Conservation (phyloP, 2,888 invertebrate genomes). For the Callyntrura sp. region DNA sequence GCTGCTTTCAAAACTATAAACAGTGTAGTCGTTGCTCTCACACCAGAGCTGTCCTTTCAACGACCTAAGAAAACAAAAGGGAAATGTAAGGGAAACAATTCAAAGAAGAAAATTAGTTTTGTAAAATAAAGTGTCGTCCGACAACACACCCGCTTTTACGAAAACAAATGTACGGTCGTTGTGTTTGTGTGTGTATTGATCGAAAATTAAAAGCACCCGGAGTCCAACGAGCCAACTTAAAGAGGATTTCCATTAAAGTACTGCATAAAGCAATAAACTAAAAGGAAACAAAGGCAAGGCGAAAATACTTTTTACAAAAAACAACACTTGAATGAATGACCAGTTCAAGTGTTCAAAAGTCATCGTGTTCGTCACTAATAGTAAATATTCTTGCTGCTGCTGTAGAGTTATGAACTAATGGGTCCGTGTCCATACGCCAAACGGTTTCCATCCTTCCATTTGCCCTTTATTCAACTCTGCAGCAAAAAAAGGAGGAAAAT, state of each 20-base stretch:
- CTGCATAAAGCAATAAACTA: conserved; percentile 47
- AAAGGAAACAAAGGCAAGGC: conserved; percentile 33
- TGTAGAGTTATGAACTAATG: no score
- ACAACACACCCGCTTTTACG: neutral
- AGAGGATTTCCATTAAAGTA: conserved; percentile 37
- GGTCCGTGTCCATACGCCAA: neutral
- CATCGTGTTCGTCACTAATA: neutral
- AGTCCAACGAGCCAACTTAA: conserved; percentile 1
- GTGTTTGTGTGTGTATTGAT: conserved; percentile 20
- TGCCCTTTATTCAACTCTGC: neutral
- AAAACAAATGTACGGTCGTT: neutral
- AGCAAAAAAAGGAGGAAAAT: neutral
- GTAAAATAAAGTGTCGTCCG: conserved; percentile 40
- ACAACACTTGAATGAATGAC: conserved; percentile 71
- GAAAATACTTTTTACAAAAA: conserved; percentile 44
- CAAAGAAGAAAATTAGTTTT: conserved; percentile 60
- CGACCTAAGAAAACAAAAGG: conserved; percentile 62
- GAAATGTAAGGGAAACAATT: conserved; percentile 52
- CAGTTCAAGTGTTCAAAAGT: conserved; percentile 64
- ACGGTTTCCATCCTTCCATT: conserved; percentile 35
- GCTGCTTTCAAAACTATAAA: conserved; percentile 57
- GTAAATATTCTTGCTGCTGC: no score
- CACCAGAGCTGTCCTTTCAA: conserved; percentile 52
- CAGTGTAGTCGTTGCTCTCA: conserved; percentile 15
- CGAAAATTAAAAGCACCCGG: conserved; percentile 26